A percentile compares a stretch with the other conserved stretches of the same genome.
phyloP scores from a whole-genome alignment of 2,113 vertebrate genomes.

The Lamprologus tigripictilis region DNA sequence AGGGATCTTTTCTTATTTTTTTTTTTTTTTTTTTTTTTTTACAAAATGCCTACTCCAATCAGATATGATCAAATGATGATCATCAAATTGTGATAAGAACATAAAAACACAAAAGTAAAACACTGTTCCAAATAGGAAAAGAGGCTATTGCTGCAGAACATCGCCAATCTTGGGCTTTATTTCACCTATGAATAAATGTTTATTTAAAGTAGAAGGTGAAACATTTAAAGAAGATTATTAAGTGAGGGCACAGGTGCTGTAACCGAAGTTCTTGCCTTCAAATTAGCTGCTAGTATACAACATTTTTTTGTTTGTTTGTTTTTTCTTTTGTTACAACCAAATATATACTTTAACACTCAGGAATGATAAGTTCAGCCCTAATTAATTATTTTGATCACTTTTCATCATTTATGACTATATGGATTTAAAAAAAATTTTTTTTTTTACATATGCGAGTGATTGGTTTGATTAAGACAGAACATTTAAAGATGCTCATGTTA shows the following conservation, averaged over 20 bases:
- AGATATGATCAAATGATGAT: not conserved
- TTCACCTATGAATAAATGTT: not conserved
- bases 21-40: not conserved
- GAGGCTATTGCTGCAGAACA: not conserved
- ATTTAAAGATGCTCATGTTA: not conserved
- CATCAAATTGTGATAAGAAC: not conserved
- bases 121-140: not conserved
- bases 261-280: not conserved
- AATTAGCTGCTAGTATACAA: not conserved
- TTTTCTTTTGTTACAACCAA: not conserved
- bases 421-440: rapidly evolving
- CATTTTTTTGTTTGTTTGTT: not conserved
- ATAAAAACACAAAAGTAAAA: not conserved
- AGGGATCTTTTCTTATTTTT: too few species aligned
- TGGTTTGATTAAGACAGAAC: not conserved
- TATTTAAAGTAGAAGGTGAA: not conserved
- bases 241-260: not conserved
- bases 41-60: not conserved
- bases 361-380: not conserved
- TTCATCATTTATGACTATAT: not conserved
- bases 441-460: not conserved
- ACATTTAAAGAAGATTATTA: not conserved
- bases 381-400: not conserved
- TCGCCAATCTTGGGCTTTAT: not conserved
- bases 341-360: not conserved